Percentiles rank a stretch among this genome's conserved stretches.
Conservation (phyloP, 2,888 invertebrate species). For the Agrotis puta region DNA sequence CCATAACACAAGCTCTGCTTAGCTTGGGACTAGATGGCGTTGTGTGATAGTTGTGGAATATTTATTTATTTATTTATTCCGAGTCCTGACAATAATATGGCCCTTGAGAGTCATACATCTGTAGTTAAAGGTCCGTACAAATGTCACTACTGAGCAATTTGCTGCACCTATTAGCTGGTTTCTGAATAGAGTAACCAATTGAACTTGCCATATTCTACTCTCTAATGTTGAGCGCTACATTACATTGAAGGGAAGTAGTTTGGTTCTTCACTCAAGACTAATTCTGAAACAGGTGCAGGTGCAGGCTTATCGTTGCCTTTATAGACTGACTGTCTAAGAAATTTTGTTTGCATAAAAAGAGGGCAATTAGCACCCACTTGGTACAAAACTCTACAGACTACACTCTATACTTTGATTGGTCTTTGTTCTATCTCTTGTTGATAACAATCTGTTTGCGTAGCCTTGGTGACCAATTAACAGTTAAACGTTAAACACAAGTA, state of each 20-base stretch:
- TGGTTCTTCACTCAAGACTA: background rate
- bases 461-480: constrained; percentile 43
- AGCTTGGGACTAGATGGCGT: too few species aligned
- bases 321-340: background rate
- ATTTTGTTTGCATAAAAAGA: background rate
- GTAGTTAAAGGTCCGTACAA: background rate
- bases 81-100: background rate
- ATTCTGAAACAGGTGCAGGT: background rate
- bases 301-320: background rate
- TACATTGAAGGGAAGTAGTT: background rate
- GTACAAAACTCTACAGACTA: constrained; percentile 9
- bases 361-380: background rate
- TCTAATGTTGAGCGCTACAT: background rate
- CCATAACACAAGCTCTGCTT: too few species aligned
- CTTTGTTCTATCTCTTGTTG: constrained; percentile 35
- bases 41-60: too few species aligned
- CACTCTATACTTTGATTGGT: background rate
- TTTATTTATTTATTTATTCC: too few species aligned
- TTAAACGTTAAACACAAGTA: constrained; percentile 21
- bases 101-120: background rate
- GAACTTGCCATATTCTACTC: background rate
- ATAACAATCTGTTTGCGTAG: constrained; percentile 30
- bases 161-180: background rate
- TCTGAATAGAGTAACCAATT: background rate
- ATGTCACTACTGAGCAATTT: background rate